A percentile compares a stretch with the other conserved stretches of the same genome.
phyloP scores from a whole-genome alignment of 2,797 vertebrate species.

The Knipowitschia caucasica region DNA sequence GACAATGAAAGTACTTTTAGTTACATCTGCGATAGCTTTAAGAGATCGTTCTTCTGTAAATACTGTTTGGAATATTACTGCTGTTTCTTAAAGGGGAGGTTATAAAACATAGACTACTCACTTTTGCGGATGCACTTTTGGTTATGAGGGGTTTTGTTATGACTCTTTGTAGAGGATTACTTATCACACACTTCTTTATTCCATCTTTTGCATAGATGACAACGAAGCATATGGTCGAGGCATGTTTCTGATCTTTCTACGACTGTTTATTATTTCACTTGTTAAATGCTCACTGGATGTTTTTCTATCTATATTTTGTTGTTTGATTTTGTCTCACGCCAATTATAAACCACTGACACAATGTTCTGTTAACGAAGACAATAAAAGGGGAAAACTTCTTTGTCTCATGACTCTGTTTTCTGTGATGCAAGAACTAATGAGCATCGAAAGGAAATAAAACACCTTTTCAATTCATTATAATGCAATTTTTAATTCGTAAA shows the following conservation, averaged over 20 bases:
- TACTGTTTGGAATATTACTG: constrained; percentile 40
- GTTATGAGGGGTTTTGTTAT: constrained; percentile 31
- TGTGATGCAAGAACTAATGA: not conserved
- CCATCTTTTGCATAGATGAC: constrained; percentile 57
- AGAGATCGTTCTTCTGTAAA: constrained; percentile 69
- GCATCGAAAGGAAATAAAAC: no score
- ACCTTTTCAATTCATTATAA: no score
- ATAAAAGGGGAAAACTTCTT: constrained; percentile 70
- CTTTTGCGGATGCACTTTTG: constrained; percentile 38
- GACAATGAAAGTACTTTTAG: constrained; percentile 34
- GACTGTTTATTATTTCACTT: constrained; percentile 30
- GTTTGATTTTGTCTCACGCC: constrained; percentile 61
- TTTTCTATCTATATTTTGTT: constrained; percentile 44
- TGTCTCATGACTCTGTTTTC: constrained; percentile 4
- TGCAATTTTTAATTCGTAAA: no score
- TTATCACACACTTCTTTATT: constrained; percentile 55
- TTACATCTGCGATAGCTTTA: constrained; percentile 76
- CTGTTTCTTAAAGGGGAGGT: constrained; percentile 61
- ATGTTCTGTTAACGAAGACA: constrained; percentile 74
- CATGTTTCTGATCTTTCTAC: constrained; percentile 58
- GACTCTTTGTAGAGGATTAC: constrained; percentile 37
- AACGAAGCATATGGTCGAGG: constrained; percentile 45
- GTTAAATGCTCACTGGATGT: constrained; percentile 40
- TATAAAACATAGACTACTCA: constrained; percentile 50
- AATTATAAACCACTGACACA: constrained; percentile 67